These are phyloP conservation scores for Onychomys arenicola DNA, from an alignment of 2,797 vertebrate species.

Conservation along the genomic window DNA sequence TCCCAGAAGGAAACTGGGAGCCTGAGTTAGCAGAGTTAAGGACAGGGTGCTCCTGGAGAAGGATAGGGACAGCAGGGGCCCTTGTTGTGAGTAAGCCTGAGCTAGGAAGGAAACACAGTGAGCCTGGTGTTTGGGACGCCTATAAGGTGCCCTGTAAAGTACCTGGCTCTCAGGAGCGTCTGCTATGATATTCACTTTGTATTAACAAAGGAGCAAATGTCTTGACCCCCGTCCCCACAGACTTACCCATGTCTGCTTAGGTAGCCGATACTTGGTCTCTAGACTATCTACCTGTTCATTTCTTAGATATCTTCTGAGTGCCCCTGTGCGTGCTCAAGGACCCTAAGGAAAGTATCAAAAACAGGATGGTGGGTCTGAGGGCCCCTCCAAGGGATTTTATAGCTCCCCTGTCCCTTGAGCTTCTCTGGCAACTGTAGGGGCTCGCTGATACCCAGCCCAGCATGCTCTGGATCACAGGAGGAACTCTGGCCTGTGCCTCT, in stretches of 20 bases:
- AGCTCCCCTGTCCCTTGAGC: background rate
- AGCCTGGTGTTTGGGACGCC: background rate
- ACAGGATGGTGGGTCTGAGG: too few species aligned
- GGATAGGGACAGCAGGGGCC: background rate
- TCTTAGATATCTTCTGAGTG: background rate
- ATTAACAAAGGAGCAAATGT: background rate
- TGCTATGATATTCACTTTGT: background rate
- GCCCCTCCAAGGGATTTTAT: background rate
- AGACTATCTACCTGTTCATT: background rate
- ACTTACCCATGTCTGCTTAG: background rate
- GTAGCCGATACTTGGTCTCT: too few species aligned
- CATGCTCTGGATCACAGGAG: background rate
- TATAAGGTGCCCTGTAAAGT: rapidly evolving
- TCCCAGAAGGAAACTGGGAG: background rate
- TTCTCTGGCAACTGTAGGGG: background rate
- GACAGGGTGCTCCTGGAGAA: background rate
- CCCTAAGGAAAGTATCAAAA: background rate
- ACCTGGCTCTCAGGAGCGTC: background rate
- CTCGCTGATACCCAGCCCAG: background rate
- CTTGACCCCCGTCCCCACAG: background rate
- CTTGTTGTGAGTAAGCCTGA: background rate
- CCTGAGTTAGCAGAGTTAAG: background rate
- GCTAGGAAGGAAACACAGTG: background rate
- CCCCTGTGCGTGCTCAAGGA: background rate
- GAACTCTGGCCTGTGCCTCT: background rate